Base-by-base conservation (phyloP, 2,113 vertebrate species). In the Daubentonia madagascariensis region DNA sequence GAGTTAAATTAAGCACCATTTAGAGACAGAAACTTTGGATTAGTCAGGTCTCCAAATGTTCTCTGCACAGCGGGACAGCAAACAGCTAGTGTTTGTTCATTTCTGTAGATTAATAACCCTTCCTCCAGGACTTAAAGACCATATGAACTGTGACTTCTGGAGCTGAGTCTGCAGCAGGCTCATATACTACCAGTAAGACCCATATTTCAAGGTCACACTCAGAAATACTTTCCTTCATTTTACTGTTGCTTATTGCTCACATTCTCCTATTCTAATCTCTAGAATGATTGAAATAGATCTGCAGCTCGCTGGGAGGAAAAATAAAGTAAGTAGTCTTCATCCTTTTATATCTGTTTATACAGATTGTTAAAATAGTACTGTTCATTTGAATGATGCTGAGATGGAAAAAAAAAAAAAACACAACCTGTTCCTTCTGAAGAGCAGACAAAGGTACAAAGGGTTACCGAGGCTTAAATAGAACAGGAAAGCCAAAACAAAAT, bases 1-100 rank as follows among this genome's bases (percentile, higher is more conserved):
- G 43, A 83, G 91, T 89, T 57, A 78, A 94, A 85, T 61, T 37
- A 72, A 94, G 54, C 22, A 91, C 70, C 59, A 85, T 61, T 94
- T 40, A 94, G 40, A 96, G 52, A 86, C 22, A 94, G 76, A 79
- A 96, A 97, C 32, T 87, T 85, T 22, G 11, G 81, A 95, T 93
- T 20, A 40, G 63, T 43, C 94, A 85, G 61, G 92, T 81, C 72
- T 84, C 76, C n/a, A 12, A 93, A 94, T 72, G 86, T 73, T 87
- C 91, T 90, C 92, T 94, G 80, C 72, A 88, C 28, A 93, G 90
- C 73, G 88, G 80, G 89, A 94, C 0, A 85, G 73, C 85, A 81
- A 96, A 97, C 83, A 80, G 73, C 43, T 6, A 20, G 37, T 70
- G 79, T 85, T 57, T 65, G 50, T 89, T 89, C 70, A 76, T 95